These are phyloP conservation scores for Hippolais icterina DNA, from an alignment of 2,113 vertebrate genomes.

Conservation along the genomic window DNA sequence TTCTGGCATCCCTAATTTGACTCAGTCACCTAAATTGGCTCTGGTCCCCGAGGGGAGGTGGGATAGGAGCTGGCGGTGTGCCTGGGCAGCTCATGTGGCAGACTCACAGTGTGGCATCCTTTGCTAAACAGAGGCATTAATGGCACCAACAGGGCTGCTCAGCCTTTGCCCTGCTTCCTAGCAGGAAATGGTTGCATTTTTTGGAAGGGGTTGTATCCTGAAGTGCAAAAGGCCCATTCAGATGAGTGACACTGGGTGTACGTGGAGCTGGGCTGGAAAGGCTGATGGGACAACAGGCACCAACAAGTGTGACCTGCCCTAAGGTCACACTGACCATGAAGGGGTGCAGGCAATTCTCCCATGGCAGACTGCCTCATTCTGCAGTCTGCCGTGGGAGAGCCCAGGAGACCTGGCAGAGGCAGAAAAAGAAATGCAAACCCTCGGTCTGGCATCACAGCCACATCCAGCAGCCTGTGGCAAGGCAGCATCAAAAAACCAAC, in stretches of 20 bases:
- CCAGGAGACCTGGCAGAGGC: not conserved
- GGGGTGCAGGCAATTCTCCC: not conserved
- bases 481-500: rapidly evolving
- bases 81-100: not conserved
- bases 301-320: not conserved
- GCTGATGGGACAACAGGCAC: not conserved
- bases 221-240: not conserved
- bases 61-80: rapidly evolving
- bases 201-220: rapidly evolving
- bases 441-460: not conserved
- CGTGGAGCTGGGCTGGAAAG: not conserved
- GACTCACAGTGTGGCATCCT: rapidly evolving
- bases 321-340: not conserved
- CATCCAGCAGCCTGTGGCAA: not conserved
- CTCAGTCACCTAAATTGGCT: not conserved
- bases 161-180: not conserved
- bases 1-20: not conserved
- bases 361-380: rapidly evolving
- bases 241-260: not conserved
- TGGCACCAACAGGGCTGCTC: rapidly evolving
- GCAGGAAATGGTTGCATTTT: not conserved
- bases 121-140: not conserved
- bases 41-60: rapidly evolving
- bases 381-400: not conserved
- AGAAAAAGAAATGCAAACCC: not conserved